phyloP scores from a whole-genome alignment of 2,113 vertebrate species.

The Channa argus region DNA sequence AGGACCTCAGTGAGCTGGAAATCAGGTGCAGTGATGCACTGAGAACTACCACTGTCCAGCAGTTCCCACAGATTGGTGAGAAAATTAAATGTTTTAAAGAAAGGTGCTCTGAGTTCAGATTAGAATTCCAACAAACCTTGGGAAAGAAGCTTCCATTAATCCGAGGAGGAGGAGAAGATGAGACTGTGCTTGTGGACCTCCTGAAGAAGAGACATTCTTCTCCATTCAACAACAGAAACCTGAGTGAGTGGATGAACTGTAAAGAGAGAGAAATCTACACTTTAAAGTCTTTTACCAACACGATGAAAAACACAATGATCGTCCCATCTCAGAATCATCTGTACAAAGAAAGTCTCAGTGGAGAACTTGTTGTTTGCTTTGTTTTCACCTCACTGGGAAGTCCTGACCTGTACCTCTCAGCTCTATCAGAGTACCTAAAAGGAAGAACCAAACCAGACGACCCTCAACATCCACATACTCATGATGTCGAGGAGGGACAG shows the following conservation, averaged over 20 bases:
- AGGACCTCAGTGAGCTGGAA: slow-evolving; percentile 48
- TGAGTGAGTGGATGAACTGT: slow-evolving; percentile 54
- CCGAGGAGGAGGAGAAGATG: slow-evolving; percentile 50
- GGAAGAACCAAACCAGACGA: neutral
- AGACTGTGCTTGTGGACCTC: slow-evolving; percentile 40
- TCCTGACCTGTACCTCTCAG: slow-evolving; percentile 40
- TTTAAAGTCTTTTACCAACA: slow-evolving; percentile 3
- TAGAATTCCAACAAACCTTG: slow-evolving; percentile 14
- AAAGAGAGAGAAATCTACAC: slow-evolving; percentile 47
- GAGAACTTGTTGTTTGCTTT: slow-evolving; percentile 35
- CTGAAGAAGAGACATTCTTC: slow-evolving; percentile 8
- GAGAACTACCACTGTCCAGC: neutral
- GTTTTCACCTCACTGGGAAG: slow-evolving; percentile 57
- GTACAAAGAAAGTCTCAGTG: neutral
- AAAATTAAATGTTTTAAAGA: slow-evolving; percentile 36
- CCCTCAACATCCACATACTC: neutral
- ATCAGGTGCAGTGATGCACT: slow-evolving; percentile 54
- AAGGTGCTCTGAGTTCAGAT: slow-evolving; percentile 17
- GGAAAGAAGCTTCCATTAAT: slow-evolving; percentile 48
- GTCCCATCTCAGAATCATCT: neutral
- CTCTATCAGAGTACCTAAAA: slow-evolving; percentile 30
- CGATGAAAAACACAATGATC: slow-evolving; percentile 41
- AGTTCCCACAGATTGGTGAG: slow-evolving; percentile 50
- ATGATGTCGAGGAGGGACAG: slow-evolving; percentile 37
- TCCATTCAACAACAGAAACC: slow-evolving; percentile 29